Evolutionary conservation across 2,113 vertebrate species (phyloP), one percentile per base, ranked within the genome.

Genomic region (Megaceryle maxima): DNA sequence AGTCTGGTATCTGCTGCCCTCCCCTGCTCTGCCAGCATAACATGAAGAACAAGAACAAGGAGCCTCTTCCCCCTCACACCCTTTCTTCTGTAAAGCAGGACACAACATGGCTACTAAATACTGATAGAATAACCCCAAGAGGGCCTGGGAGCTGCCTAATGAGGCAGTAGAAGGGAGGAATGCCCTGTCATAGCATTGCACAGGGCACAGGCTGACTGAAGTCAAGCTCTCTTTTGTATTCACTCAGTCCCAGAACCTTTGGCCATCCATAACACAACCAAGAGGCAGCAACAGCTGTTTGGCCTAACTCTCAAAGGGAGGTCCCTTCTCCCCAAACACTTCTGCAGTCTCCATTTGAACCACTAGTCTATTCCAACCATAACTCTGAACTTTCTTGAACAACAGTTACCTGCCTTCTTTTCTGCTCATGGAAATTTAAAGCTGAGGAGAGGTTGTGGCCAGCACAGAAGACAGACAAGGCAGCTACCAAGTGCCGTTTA

Each of bases 1-100:
- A 53, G 8, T 0, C 10, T 51, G 86, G 17, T 16, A 16, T 50
- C 72, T 85, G 83, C 80, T 96, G 91, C 76, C 87, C 76, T 92
- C 48, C 57, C 35, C 63, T 88, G 63, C 83, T 56, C 83, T 18
- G 6, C 13, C 87, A 90, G 67, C 18, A 11, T 5, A 60, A 86
- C 0, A 0, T 13, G 16, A 75, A 29, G 31, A 81, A 12, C 56
- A 57, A n/a, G 17, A 44, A 63, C 43, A 64, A 9, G 11, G 13
- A 78, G 28, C 31, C 41, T 67, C 51, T 8, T 24, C 7, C 19
- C 25, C 12, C 17, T 68, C 56, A 44, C 6, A 25, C 25, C 11
- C 7, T 44, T 57, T 22, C 16, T 35, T 39, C 62, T 53, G 16
- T 5, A 37, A 12, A 5, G 1, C 3, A 1, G 10, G 56, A 56